Percentiles rank a stretch among this genome's conserved stretches.
These are phyloP conservation scores for Camponotus vicinus DNA, from an alignment of 1,140 invertebrate species.

Conservation along the genomic window DNA sequence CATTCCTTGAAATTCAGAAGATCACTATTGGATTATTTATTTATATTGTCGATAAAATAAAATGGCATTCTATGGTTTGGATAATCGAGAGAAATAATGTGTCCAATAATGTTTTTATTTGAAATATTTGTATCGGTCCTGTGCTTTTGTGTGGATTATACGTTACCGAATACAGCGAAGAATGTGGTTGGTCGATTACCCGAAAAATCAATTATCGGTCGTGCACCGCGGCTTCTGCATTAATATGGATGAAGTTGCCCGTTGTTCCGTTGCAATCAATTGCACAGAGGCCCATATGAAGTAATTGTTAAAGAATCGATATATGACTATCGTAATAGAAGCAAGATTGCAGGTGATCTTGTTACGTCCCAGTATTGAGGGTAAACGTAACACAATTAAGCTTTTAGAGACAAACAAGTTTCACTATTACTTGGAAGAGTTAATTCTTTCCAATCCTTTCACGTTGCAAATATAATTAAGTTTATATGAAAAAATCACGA, in stretches of 20 bases:
- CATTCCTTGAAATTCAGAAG: slow-evolving; percentile 9
- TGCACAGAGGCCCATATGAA: slow-evolving; percentile 35
- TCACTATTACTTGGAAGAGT: background rate
- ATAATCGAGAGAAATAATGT: slow-evolving; percentile 30
- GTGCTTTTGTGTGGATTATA: slow-evolving; percentile 53
- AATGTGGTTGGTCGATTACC: slow-evolving; percentile 50
- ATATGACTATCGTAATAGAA: slow-evolving; percentile 24
- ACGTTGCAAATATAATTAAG: background rate
- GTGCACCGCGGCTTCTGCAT: slow-evolving; percentile 48
- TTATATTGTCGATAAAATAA: slow-evolving; percentile 24
- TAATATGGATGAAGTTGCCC: slow-evolving; percentile 58
- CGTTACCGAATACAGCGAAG: slow-evolving; percentile 44
- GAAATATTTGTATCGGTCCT: slow-evolving; percentile 46
- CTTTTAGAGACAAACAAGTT: background rate
- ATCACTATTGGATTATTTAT: slow-evolving; percentile 55
- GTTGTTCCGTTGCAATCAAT: slow-evolving; percentile 40
- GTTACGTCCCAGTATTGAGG: slow-evolving; percentile 15
- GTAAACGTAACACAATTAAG: slow-evolving; percentile 4
- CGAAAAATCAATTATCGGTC: slow-evolving; percentile 60
- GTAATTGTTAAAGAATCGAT: slow-evolving; percentile 57
- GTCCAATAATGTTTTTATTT: slow-evolving; percentile 59
- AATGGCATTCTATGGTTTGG: slow-evolving; percentile 15
- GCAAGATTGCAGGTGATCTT: slow-evolving; percentile 33
- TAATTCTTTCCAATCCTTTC: background rate
- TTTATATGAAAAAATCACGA: background rate